Conservation (phyloP, 1,140 invertebrate species). For the Drosophila simulans region DNA sequence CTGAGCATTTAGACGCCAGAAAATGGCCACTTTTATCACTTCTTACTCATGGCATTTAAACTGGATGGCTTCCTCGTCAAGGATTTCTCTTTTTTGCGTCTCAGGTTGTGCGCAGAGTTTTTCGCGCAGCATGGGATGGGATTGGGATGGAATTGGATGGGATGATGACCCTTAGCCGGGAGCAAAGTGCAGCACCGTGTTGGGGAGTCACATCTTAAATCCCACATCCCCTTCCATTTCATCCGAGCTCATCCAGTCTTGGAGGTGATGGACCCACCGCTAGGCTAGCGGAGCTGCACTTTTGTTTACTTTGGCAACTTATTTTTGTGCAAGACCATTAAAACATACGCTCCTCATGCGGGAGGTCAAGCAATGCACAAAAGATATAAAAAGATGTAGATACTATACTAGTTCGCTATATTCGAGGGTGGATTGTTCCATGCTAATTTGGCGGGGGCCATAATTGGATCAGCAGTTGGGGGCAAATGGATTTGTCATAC, state of each 20-base stretch:
- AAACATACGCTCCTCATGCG: constrained; percentile 44
- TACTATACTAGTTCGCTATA: neutral
- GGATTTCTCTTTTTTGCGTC: constrained; percentile 46
- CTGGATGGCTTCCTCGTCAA: neutral
- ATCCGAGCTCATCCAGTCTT: neutral
- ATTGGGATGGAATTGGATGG: constrained; percentile 18
- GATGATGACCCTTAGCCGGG: constrained; percentile 24
- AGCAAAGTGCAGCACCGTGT: constrained; percentile 45
- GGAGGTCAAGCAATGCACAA: constrained; percentile 57
- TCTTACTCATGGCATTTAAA: constrained; percentile 9
- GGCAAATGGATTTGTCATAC: constrained; percentile 60
- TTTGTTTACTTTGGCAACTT: constrained; percentile 69
- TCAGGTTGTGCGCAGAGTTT: constrained; percentile 50
- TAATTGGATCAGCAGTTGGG: constrained; percentile 30
- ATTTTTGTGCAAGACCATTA: constrained; percentile 61
- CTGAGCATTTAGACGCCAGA: neutral
- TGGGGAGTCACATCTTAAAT: constrained; percentile 16
- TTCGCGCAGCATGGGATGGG: constrained; percentile 52
- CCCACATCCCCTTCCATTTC: neutral
- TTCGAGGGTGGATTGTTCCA: constrained; percentile 59
- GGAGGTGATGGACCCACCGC: constrained; percentile 33
- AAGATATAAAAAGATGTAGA: neutral
- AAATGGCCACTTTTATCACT: neutral
- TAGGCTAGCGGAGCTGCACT: constrained; percentile 14
- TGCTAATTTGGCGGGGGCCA: constrained; percentile 58